Percentiles rank a stretch among this genome's conserved stretches.
Evolutionary conservation across 2,113 vertebrate genomes (phyloP).

Genomic region (Calidris pugnax): DNA sequence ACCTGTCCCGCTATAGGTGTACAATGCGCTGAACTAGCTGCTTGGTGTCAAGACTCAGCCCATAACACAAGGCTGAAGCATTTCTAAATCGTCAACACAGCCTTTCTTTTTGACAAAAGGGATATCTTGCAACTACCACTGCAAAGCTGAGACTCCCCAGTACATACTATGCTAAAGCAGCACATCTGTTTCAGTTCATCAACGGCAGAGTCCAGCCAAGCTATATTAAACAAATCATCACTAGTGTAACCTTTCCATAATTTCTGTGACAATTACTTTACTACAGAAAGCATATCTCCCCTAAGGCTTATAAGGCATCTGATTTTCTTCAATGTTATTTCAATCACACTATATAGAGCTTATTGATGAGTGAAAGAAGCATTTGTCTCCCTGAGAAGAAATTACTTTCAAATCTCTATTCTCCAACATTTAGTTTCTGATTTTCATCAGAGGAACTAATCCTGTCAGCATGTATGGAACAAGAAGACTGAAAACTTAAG

Average conservation of each 20-base stretch:
- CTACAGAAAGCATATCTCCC: slow-evolving; percentile 53
- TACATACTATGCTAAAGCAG: neutral
- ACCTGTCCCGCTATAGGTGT: neutral
- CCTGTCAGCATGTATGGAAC: neutral
- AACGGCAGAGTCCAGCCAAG: slow-evolving; percentile 35
- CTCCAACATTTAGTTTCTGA: slow-evolving; percentile 1
- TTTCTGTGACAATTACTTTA: slow-evolving; percentile 65
- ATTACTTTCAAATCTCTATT: slow-evolving; percentile 9
- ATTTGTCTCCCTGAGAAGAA: slow-evolving; percentile 44
- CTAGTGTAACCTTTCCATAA: slow-evolving; percentile 61
- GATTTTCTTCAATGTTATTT: slow-evolving; percentile 62
- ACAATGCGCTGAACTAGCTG: neutral
- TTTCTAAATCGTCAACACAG: neutral
- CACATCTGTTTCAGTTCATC: slow-evolving; percentile 66
- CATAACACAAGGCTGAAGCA: neutral
- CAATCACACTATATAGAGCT: slow-evolving; percentile 4
- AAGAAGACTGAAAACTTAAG: neutral
- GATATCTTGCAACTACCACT: neutral
- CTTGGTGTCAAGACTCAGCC: neutral
- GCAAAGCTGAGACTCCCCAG: neutral
- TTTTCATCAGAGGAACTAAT: slow-evolving; percentile 24
- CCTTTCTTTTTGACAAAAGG: neutral
- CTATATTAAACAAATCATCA: slow-evolving; percentile 67
- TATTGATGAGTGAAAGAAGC: slow-evolving; percentile 49
- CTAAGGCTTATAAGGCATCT: slow-evolving; percentile 55